These are phyloP conservation scores for Naja naja DNA, from an alignment of 2,113 vertebrate genomes.

Conservation along the genomic window DNA sequence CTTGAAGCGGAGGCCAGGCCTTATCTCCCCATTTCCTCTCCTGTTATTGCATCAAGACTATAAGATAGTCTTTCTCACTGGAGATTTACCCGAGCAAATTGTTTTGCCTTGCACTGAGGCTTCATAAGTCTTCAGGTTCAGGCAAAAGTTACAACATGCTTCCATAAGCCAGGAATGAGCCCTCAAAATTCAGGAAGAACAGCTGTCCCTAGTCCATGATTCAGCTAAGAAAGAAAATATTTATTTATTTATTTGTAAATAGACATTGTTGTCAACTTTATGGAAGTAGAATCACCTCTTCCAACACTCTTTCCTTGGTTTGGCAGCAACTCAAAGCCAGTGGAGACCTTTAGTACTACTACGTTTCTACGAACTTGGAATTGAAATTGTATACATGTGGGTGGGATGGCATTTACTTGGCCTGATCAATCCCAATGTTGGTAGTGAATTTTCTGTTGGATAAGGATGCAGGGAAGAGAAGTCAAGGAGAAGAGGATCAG, in stretches of 20 bases:
- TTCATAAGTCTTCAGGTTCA: not conserved
- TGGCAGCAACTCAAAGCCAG: constrained; percentile 13
- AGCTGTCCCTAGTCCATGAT: not conserved
- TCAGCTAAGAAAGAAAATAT: not conserved
- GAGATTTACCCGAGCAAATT: not conserved
- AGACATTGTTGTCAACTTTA: not conserved
- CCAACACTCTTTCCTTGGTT: constrained; percentile 35
- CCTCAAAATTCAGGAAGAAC: not conserved
- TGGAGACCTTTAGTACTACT: constrained; percentile 8
- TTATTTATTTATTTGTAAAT: too few relatives aligned
- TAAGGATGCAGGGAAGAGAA: rapidly evolving
- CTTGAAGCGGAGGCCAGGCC: not conserved
- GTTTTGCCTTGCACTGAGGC: not conserved
- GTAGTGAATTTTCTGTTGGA: not conserved
- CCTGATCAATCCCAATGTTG: not conserved
- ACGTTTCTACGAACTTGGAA: too few relatives aligned
- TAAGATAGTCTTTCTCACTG: not conserved
- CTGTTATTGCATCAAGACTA: not conserved
- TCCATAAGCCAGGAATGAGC: rapidly evolving
- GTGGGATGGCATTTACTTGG: not conserved
- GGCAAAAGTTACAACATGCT: not conserved
- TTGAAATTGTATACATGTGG: constrained; percentile 32
- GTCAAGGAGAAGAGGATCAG: not conserved
- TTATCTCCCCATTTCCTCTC: not conserved
- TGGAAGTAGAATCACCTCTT: not conserved